phyloP scores from a whole-genome alignment of 2,113 vertebrate species.

The Heteronetta atricapilla region DNA sequence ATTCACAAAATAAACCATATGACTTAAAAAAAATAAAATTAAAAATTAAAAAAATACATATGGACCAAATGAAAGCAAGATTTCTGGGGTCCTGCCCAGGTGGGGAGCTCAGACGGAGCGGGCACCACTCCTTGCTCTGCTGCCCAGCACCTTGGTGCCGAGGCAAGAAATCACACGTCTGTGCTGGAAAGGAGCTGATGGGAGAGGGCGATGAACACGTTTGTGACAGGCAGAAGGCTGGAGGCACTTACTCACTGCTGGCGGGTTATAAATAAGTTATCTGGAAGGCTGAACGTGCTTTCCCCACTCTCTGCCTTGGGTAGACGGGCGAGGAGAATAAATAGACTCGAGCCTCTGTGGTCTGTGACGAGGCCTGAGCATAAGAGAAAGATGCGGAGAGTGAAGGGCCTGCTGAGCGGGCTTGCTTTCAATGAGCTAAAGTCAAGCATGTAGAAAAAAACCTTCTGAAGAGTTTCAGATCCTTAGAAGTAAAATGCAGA shows the following conservation, averaged over 20 bases:
- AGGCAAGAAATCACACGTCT: not conserved
- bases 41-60: not conserved
- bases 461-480: not conserved
- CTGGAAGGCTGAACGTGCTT: not conserved
- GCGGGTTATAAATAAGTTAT: constrained; percentile 29
- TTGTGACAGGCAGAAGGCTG: constrained; percentile 16
- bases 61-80: not conserved
- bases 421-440: not conserved
- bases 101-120: not conserved
- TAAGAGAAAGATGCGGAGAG: rapidly evolving
- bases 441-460: not conserved
- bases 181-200: not conserved
- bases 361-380: rapidly evolving
- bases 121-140: not conserved
- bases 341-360: rapidly evolving
- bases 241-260: not conserved
- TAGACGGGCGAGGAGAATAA: not conserved
- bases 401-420: not conserved
- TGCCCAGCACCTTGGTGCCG: not conserved
- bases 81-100: not conserved
- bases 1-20: not conserved
- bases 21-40: not conserved
- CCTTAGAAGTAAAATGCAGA: not conserved
- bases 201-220: not conserved
- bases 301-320: not conserved